A percentile compares a stretch with the other conserved stretches of the same genome.
phyloP scores from a whole-genome alignment of 2,797 vertebrate species.

The Microtus agrestis region DNA sequence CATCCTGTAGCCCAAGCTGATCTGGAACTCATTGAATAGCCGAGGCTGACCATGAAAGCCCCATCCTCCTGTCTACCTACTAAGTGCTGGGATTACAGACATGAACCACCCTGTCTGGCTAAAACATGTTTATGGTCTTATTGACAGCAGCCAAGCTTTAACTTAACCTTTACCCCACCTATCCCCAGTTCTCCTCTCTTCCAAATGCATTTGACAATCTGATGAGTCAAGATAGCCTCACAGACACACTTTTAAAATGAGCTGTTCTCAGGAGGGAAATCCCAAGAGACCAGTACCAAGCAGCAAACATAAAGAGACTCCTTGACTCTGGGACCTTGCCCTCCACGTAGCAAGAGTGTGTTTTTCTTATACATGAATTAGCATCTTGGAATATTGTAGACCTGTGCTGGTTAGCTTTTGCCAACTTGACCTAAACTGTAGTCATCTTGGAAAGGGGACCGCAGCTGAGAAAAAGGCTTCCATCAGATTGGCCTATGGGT shows the following conservation, averaged over 20 bases:
- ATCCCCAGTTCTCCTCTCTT: neutral
- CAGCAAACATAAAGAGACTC: neutral
- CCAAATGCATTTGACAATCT: neutral
- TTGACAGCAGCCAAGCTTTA: neutral
- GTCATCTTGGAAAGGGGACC: neutral
- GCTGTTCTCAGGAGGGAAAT: neutral
- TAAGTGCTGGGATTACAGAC: neutral
- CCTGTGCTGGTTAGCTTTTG: neutral
- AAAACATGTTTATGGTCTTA: neutral
- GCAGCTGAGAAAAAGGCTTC: neutral
- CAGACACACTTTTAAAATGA: neutral
- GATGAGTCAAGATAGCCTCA: neutral
- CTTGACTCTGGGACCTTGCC: neutral
- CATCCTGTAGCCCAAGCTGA: neutral
- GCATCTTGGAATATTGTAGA: neutral
- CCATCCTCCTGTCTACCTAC: neutral
- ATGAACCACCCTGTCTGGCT: neutral
- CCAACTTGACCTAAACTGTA: neutral
- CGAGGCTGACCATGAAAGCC: neutral
- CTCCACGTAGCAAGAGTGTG: neutral
- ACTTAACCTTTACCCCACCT: fast-evolving
- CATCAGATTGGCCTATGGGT: neutral
- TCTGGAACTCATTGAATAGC: neutral
- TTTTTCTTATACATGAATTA: neutral
- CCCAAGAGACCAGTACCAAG: neutral